Conservation (phyloP, 2,888 invertebrate genomes). For the Esperia sulphurella region DNA sequence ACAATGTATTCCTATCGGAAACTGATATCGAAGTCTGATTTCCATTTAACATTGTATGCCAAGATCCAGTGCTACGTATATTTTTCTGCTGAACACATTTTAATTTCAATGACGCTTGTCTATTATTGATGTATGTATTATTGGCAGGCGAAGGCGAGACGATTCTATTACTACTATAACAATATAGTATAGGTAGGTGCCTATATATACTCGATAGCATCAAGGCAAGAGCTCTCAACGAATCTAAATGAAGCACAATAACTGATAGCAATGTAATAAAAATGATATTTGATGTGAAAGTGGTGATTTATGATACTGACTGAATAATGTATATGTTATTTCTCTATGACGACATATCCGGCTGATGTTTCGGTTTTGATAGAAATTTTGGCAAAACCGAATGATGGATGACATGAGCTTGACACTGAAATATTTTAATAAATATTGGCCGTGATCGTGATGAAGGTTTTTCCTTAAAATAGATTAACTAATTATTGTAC, state of each 20-base stretch:
- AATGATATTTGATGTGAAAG: background rate
- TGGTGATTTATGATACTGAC: background rate
- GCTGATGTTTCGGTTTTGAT: too few species aligned
- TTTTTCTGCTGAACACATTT: background rate
- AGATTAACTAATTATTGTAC: too few species aligned
- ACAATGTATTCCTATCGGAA: too few species aligned
- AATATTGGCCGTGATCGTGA: too few species aligned
- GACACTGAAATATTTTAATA: too few species aligned
- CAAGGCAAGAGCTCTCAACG: background rate
- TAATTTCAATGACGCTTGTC: background rate
- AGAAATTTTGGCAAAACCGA: too few species aligned
- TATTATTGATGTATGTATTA: background rate
- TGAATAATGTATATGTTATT: background rate
- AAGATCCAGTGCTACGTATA: background rate
- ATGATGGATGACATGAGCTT: too few species aligned
- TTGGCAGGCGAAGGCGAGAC: background rate
- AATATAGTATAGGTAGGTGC: too few species aligned
- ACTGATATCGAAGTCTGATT: background rate
- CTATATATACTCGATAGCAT: background rate
- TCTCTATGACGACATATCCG: too few species aligned
- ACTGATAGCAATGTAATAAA: background rate
- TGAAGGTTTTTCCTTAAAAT: too few species aligned
- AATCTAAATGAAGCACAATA: conserved; percentile 3
- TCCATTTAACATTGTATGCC: background rate
- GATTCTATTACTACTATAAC: background rate